Conservation (phyloP, 2,888 invertebrate species). For the Steinernema hermaphroditum region DNA sequence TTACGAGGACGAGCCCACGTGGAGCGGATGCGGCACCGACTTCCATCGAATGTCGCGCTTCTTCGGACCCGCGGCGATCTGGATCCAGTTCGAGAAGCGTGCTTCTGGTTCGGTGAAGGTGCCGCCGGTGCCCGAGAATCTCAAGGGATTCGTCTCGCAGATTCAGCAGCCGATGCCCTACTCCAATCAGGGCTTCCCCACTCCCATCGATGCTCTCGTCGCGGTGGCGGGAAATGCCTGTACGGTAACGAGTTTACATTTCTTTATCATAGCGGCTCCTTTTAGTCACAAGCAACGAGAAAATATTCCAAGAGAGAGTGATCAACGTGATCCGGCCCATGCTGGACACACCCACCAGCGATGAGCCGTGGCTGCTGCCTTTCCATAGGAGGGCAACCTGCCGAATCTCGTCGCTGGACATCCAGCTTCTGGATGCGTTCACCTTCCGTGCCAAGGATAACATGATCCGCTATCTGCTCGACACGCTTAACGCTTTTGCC, state of each 20-base stretch:
- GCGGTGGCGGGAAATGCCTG: slow-evolving; percentile 18
- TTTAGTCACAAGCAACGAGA: slow-evolving; percentile 41
- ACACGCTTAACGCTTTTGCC: slow-evolving; percentile 8
- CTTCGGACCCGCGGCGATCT: slow-evolving; percentile 50
- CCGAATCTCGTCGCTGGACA: slow-evolving; percentile 39
- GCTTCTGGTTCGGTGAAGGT: background rate
- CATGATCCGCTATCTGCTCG: slow-evolving; percentile 35
- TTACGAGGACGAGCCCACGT: slow-evolving; percentile 42
- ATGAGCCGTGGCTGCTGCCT: slow-evolving; percentile 36
- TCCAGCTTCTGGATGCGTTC: slow-evolving; percentile 53
- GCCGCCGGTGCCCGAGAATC: slow-evolving; percentile 6
- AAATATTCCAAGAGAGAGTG: slow-evolving; percentile 43
- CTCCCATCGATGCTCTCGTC: background rate
- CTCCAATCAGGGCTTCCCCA: background rate
- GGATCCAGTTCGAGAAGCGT: slow-evolving; percentile 36
- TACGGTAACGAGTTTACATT: background rate
- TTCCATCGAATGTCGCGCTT: slow-evolving; percentile 34
- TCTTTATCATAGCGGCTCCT: too few relatives aligned
- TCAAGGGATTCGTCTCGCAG: slow-evolving; percentile 9
- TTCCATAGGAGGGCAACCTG: slow-evolving; percentile 32
- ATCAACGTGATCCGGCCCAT: slow-evolving; percentile 16
- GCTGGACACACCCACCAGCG: slow-evolving; percentile 24
- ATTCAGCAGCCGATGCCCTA: slow-evolving; percentile 3
- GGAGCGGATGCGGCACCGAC: slow-evolving; percentile 38
- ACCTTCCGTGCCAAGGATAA: slow-evolving; percentile 51